Evolutionary conservation across 2,888 invertebrate genomes (phyloP), one percentile per base, ranked within the genome.

Genomic region (Drosophila dives): DNA sequence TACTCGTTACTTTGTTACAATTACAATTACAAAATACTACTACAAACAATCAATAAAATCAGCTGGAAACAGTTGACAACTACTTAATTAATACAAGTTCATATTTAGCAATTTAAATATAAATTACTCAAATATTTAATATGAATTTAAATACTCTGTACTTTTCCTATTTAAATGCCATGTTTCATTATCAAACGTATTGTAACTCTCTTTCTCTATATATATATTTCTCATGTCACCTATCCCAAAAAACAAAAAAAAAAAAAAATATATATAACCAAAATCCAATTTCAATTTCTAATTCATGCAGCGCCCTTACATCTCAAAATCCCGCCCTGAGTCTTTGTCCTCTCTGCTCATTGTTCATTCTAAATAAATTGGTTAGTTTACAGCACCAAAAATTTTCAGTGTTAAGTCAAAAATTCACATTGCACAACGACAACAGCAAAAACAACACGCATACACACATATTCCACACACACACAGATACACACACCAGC

Each of bases 1-100:
- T 77, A 80, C 74, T 86, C 78, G 85, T 86, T 86, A 88, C 80
- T 87, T 84, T 87, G 83, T 87, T 90, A 81, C 77, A 68, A 78
- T 68, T 72, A 64, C 50, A 66, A 65, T 68, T 68, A 64, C 36
- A 66, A 64, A 50, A 50, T 50, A 38, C 29, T 71, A 79, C 60
- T 72, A 68, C 40, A 72, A 73, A 78, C 61, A 77, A 76, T 66
- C 56, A 68, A 70, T 73, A 64, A 81, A 68, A 49, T 12, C 64
- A 70, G 72, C 72, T 86, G 79, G 67, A 63, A 71, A 71, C 84
- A 78, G 77, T 67, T 68, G 65, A 50, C 45, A 81, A 72, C 55
- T 60, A 72, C 56, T 69, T 63, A 65, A 64, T 58, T 72, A 67
- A 67, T 65, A 68, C 74, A 58, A 76, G 77, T 77, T 77, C 75